Evolutionary conservation across 1,140 invertebrate genomes (phyloP), one percentile per base, ranked within the genome.

Genomic region (Branchinecta lindahli): DNA sequence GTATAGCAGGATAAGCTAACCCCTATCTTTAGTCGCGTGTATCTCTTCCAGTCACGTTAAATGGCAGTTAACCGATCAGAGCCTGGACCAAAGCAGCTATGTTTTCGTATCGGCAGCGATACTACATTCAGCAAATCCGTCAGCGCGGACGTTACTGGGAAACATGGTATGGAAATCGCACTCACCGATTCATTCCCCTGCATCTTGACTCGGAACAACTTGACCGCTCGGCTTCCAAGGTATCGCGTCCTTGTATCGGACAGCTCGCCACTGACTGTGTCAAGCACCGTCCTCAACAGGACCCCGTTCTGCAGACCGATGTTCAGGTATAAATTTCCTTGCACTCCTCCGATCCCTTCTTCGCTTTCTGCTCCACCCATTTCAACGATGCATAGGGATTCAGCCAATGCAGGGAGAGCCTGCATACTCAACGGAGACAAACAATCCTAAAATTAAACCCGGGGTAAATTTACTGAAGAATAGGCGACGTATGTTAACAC

Each of bases 251-350:
- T 83, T 0, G 96, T 99, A 76, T 99, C 97, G 1, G 94, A 91
- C 72, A 99, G 83, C 79, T 98, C 95, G 10, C 97, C 96, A 47
- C 94, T 95, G 7, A 98, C 91, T 18, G 92, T 91, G 82, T 99
- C 97, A 12, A 99, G 79, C 4, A 98, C 94, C 5, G 94, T 97
- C 75, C 97, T 83, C 47, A 99, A 81, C 67, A 99, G 79, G 61
- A 96, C 95, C 68, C 97, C 97, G 81, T 99, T 99, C 81, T 96
- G 89, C 12, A 99, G 80, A 10, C 96, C 97, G 80, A 99, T 97
- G 78, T 99, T 98, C 8, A 99, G 83, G 81, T 98, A 98, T 5
- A 99, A 82, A 8, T 90, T 88, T 71, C 88, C 85, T 69, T 84
- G 78, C 74, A 75, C 69, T 70, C 83, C 81, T 65, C 79, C 73